A percentile compares a stretch with the other conserved stretches of the same genome.
Conservation (phyloP, 1,140 invertebrate genomes). For the Drosophila ercepeae region DNA sequence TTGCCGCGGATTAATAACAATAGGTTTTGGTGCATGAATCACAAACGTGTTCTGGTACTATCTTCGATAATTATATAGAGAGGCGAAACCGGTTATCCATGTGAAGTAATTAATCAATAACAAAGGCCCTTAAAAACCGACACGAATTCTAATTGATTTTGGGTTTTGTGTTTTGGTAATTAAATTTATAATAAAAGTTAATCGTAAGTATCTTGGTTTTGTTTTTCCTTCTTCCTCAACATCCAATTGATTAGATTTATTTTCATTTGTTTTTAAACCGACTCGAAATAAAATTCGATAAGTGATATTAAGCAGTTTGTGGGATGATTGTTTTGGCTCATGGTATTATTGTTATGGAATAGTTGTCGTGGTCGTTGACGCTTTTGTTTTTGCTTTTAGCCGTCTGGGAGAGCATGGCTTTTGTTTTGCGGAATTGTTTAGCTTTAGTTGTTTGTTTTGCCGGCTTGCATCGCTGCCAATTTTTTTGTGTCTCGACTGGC, state of each 20-base stretch:
- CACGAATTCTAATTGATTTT: background rate
- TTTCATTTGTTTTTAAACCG: background rate
- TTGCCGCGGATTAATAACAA: conserved; percentile 1
- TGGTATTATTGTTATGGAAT: conserved; percentile 30
- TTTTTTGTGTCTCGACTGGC: conserved; percentile 44
- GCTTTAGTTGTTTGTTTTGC: conserved; percentile 35
- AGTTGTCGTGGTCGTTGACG: conserved; percentile 19
- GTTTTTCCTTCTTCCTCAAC: background rate
- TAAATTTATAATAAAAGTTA: too few relatives aligned
- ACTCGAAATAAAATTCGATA: background rate
- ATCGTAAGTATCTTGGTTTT: background rate
- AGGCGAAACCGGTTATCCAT: conserved; percentile 20
- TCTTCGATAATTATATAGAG: background rate
- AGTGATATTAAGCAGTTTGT: conserved; percentile 19
- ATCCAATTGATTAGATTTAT: background rate
- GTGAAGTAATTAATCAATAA: background rate
- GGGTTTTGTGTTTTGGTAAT: too few relatives aligned
- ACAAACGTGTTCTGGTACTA: conserved; percentile 2
- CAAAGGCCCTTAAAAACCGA: background rate
- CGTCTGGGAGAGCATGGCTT: background rate
- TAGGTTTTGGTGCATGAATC: conserved; percentile 2
- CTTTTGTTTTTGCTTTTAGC: conserved; percentile 10
- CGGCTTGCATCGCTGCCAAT: conserved; percentile 53
- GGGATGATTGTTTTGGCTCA: conserved; percentile 19
- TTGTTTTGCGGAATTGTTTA: conserved; percentile 24